phyloP scores from a whole-genome alignment of 2,113 vertebrate genomes.

The Cervus canadensis region DNA sequence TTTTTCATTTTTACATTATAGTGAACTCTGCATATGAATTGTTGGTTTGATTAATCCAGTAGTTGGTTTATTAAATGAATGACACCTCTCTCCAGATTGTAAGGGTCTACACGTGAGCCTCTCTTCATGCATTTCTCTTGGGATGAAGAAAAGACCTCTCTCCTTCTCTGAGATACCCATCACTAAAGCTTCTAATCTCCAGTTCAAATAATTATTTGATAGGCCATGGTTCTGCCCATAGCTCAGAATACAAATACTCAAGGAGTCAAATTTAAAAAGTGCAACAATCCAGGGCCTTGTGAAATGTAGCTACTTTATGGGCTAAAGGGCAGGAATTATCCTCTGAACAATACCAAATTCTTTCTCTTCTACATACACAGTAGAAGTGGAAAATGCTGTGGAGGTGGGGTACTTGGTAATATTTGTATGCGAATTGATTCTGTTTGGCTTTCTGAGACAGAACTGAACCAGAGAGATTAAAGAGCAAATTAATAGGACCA shows the following conservation, averaged over 20 bases:
- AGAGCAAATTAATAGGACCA: constrained; percentile 51
- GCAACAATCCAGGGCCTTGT: not conserved
- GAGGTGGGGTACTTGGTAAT: constrained; percentile 26
- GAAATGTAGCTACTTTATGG: not conserved
- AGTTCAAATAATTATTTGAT: constrained; percentile 46
- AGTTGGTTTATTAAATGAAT: not conserved
- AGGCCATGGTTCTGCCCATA: not conserved
- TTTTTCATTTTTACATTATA: not conserved
- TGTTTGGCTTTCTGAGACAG: constrained; percentile 41
- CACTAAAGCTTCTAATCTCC: constrained; percentile 14
- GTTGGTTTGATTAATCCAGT: not conserved
- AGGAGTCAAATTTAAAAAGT: constrained; percentile 6
- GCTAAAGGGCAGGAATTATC: not conserved
- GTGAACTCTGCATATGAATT: not conserved
- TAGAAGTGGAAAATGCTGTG: not conserved
- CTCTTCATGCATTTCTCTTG: not conserved
- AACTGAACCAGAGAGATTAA: constrained; percentile 26
- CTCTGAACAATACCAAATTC: constrained; percentile 39
- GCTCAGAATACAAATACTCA: constrained; percentile 22
- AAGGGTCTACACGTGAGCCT: not conserved
- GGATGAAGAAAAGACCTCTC: not conserved
- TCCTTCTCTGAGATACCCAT: not conserved
- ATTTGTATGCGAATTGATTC: constrained; percentile 50
- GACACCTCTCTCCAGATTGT: not conserved
- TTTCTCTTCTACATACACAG: not conserved